Percentiles rank a stretch among this genome's conserved stretches.
phyloP scores from a whole-genome alignment of 2,113 vertebrate genomes.

The Triplophysa rosa region DNA sequence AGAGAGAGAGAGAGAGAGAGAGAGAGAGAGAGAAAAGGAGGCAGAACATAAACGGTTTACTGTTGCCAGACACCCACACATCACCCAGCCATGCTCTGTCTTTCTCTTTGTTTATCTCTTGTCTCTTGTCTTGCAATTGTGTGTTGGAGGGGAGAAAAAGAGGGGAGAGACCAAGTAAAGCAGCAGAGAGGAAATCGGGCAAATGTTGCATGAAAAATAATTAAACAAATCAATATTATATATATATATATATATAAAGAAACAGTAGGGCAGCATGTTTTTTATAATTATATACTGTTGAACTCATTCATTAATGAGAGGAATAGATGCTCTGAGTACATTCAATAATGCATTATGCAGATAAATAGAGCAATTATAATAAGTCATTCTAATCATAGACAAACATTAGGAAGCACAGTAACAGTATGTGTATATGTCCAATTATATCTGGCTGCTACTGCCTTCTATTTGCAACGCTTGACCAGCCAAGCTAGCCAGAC shows the following conservation, averaged over 20 bases:
- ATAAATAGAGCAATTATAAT: slow-evolving; percentile 63
- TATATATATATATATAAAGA: slow-evolving; percentile 35
- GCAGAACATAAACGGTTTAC: slow-evolving; percentile 43
- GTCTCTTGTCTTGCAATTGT: slow-evolving; percentile 16
- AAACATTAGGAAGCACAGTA: slow-evolving; percentile 53
- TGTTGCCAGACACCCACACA: slow-evolving; percentile 41
- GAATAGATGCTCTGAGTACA: slow-evolving; percentile 60
- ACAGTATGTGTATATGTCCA: slow-evolving; percentile 46
- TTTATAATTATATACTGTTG: slow-evolving; percentile 57
- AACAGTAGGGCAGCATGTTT: slow-evolving; percentile 54
- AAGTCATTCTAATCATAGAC: slow-evolving; percentile 56
- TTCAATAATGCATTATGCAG: slow-evolving; percentile 59
- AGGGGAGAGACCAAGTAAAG: no score
- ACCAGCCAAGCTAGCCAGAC: slow-evolving; percentile 40
- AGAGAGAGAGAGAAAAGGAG: slow-evolving; percentile 25
- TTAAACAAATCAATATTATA: slow-evolving; percentile 48
- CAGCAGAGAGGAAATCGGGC: neutral
- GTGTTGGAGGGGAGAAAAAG: slow-evolving; percentile 1
- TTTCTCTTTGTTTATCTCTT: neutral
- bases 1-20: neutral
- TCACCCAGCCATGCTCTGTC: neutral
- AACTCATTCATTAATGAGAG: slow-evolving; percentile 67
- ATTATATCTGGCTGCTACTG: slow-evolving; percentile 44
- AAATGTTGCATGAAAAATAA: slow-evolving; percentile 29
- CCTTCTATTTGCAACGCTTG: slow-evolving; percentile 45